Conservation (phyloP, 2,888 invertebrate genomes). For the Scotopteryx bipunctaria region DNA sequence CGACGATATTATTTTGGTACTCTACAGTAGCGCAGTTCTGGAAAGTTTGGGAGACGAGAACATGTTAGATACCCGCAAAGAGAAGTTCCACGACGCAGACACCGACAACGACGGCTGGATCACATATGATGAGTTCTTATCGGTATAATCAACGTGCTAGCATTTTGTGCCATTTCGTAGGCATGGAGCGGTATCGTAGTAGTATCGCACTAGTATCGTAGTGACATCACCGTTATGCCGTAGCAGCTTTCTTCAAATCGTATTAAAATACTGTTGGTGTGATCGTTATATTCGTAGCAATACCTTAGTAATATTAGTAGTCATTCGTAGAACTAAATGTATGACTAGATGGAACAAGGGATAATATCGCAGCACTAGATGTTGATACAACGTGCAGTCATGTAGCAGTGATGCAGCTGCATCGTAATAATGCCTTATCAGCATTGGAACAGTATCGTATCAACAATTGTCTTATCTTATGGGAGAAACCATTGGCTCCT, state of each 20-base stretch:
- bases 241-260: neutral
- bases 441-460: neutral
- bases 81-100: slow-evolving; percentile 76
- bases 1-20: neutral
- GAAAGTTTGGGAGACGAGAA: slow-evolving; percentile 82
- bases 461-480: neutral
- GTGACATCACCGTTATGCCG: neutral
- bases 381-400: neutral
- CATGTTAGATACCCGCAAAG: slow-evolving; percentile 71
- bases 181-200: neutral
- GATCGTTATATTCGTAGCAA: too few relatives aligned
- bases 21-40: slow-evolving; percentile 71
- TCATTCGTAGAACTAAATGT: too few relatives aligned
- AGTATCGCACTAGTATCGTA: neutral
- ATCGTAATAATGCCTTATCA: neutral
- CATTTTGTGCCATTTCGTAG: too few relatives aligned
- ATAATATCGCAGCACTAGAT: neutral
- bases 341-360: too few relatives aligned
- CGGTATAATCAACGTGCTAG: slow-evolving; percentile 50
- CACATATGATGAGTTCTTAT: slow-evolving; percentile 82
- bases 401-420: neutral
- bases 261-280: too few relatives aligned
- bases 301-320: too few relatives aligned
- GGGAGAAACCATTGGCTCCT: too few relatives aligned
- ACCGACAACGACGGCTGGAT: slow-evolving; percentile 82